Evolutionary conservation across 2,797 vertebrate species (phyloP).

Genomic region (Prunella strophiata): DNA sequence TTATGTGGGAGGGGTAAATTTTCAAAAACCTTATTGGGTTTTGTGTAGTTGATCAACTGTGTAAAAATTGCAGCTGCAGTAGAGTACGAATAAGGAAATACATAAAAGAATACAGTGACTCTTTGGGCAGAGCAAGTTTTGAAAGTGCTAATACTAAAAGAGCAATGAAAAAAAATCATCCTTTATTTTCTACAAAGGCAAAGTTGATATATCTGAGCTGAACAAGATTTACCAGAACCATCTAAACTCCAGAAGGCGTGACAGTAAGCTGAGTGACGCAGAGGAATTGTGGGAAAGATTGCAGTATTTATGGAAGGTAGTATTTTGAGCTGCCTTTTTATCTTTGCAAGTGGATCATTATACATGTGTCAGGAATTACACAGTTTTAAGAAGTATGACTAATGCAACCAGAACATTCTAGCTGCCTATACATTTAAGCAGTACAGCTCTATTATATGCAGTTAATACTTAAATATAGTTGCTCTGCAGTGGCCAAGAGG

Average conservation of each 20-base stretch:
- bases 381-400: slow-evolving; percentile 49
- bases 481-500: neutral
- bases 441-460: slow-evolving; percentile 10
- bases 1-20: neutral
- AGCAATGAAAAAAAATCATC: neutral
- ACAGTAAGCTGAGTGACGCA: slow-evolving; percentile 55
- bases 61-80: neutral
- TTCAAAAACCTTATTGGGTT: neutral
- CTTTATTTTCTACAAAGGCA: slow-evolving; percentile 82
- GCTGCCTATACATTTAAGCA: neutral
- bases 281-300: slow-evolving; percentile 82
- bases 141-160: slow-evolving; percentile 5
- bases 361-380: slow-evolving; percentile 47
- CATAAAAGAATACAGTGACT: neutral
- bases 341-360: slow-evolving; percentile 56
- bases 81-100: neutral
- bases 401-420: slow-evolving; percentile 47
- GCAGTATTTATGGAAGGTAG: slow-evolving; percentile 90
- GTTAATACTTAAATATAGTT: slow-evolving; percentile 6
- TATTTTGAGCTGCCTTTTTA: slow-evolving; percentile 69
- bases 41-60: neutral
- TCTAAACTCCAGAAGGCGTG: slow-evolving; percentile 66
- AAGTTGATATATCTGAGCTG: slow-evolving; percentile 86
- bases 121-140: neutral
- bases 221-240: slow-evolving; percentile 81